A percentile compares a stretch with the other conserved stretches of the same genome.
phyloP scores from a whole-genome alignment of 2,113 vertebrate species.

The Acrocephalus arundinaceus region DNA sequence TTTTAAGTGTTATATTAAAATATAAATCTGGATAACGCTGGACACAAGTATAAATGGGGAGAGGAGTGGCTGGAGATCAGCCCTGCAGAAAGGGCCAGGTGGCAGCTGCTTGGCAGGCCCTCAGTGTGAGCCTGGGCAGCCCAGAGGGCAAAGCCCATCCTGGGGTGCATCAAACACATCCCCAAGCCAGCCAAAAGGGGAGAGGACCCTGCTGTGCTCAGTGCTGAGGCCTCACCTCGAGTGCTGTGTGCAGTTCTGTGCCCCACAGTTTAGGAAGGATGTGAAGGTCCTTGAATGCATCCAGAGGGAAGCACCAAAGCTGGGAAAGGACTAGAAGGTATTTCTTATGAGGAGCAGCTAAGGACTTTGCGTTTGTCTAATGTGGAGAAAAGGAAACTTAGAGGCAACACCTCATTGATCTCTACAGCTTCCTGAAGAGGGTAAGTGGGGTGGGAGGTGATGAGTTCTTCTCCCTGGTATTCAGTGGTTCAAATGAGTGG shows the following conservation, averaged over 20 bases:
- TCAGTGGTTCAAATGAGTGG: not conserved
- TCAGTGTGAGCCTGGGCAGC: not conserved
- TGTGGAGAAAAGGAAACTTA: not conserved
- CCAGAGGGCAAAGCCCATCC: not conserved
- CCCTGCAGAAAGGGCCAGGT: not conserved
- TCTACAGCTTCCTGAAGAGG: not conserved
- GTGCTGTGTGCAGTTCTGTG: too few relatives aligned
- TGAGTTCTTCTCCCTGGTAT: not conserved
- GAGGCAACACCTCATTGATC: not conserved
- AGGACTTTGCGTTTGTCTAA: not conserved
- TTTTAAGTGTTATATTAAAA: not conserved
- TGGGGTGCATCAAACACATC: not conserved
- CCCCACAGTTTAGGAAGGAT: not conserved
- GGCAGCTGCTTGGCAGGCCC: not conserved
- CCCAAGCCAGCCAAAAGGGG: not conserved
- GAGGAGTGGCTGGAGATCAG: not conserved
- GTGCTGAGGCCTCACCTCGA: rapidly evolving
- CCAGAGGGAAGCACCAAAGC: not conserved
- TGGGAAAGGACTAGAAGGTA: not conserved
- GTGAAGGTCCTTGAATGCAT: not conserved
- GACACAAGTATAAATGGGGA: not conserved
- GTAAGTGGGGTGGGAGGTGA: not conserved
- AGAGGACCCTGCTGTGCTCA: rapidly evolving
- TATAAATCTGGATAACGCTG: not conserved
- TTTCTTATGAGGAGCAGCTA: not conserved